Base-by-base conservation (phyloP, 2,113 vertebrate species). In the Empidonax alnorum region DNA sequence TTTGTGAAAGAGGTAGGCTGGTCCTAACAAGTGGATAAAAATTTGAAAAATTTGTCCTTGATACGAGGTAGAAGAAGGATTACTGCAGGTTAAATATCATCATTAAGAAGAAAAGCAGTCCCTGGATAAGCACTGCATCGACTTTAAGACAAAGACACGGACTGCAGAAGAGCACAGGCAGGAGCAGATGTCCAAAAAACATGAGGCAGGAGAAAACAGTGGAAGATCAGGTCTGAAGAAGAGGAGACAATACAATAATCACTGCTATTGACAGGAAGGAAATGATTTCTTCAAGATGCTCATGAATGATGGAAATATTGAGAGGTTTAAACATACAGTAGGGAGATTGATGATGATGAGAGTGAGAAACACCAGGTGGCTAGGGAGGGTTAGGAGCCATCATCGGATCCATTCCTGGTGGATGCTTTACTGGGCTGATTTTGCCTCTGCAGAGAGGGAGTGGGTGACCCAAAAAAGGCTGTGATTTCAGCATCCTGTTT, bases 51-150 rank as follows among this genome's bases (percentile, higher is more conserved):
- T 71, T 93, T 71, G 24, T 74, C 65, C 84, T 62, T 50, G 65
- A 59, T 67, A 87, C 7, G 42, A 87, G 68, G 65, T 50, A 71
- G 55, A 80, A 95, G n/a, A 74, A 91, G 73, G 69, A 93, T 93
- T 96, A 87, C 4, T 86, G 49, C 27, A 27, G 67, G 35, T 93
- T 82, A 84, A 83, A 56, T 53, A 35, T 16, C 59, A 80, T 55
- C 76, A 33, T 21, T 30, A 71, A 73, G 75, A 95, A 88, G 59
- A 37, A 56, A 96, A 86, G 55, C 55, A 77, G 46, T 28, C 37
- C 46, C 87, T 23, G 28, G 24, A 31, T 53, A 89, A 94, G 76
- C 0, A 1, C 65, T 78, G 47, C 23, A 30, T 3, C 66, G 52
- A 33, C 41, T 78, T 81, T 19, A 84, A 81, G 31, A 55, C 46